Conservation (phyloP, 2,888 invertebrate genomes). For the Caenorhabditis macrosperma region DNA sequence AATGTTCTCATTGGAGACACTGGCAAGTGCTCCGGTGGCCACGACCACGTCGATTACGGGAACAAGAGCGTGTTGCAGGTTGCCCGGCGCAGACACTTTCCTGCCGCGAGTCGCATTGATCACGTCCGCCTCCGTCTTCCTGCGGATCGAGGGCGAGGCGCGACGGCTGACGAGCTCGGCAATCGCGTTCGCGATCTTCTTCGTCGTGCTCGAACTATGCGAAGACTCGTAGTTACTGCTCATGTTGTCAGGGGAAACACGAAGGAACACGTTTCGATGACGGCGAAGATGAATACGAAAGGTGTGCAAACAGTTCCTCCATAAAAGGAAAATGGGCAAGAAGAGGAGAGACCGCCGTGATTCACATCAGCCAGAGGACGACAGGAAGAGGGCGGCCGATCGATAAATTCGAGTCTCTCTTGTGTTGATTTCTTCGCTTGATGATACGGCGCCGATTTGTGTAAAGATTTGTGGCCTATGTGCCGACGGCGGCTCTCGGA, state of each 20-base stretch:
- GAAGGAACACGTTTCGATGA: conserved; percentile 6
- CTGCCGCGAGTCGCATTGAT: conserved; percentile 20
- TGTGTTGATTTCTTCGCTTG: conserved; percentile 36
- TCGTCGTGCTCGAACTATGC: conserved; percentile 42
- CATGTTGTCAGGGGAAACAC: conserved; percentile 5
- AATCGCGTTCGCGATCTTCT: conserved; percentile 60
- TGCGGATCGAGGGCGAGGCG: conserved; percentile 53
- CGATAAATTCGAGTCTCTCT: conserved; percentile 27
- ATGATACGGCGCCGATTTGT: conserved; percentile 47
- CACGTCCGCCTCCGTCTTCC: conserved; percentile 50
- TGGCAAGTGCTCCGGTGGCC: conserved; percentile 52
- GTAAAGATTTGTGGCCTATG: conserved; percentile 48
- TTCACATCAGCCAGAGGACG: not conserved
- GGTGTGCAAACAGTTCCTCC: conserved; percentile 51
- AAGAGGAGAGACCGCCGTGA: conserved; percentile 10
- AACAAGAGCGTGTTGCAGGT: conserved; percentile 57
- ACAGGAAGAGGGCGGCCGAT: too few species aligned
- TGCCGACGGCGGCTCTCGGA: conserved; percentile 8
- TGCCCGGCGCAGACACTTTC: conserved; percentile 64
- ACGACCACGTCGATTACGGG: conserved; percentile 61
- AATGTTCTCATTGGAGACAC: conserved; percentile 43
- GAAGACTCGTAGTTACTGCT: conserved; percentile 28
- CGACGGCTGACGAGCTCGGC: conserved; percentile 62
- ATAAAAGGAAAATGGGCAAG: conserved; percentile 19
- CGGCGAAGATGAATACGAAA: conserved; percentile 14